A percentile compares a stretch with the other conserved stretches of the same genome.
Conservation (phyloP, 2,888 invertebrate genomes). For the Volucella inanis region DNA sequence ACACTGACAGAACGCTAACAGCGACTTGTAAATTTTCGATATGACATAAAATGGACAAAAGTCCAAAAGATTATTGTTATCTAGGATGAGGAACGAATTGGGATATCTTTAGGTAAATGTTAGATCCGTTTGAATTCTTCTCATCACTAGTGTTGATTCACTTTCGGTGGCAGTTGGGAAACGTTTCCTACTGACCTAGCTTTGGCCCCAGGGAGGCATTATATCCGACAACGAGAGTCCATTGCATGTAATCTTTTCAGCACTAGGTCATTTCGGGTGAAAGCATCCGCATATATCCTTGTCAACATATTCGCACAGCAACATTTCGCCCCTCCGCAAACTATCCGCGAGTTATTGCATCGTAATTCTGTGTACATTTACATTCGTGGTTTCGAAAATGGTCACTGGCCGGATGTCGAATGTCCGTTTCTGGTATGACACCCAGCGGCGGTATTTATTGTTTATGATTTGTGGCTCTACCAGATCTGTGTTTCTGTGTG, state of each 20-base stretch:
- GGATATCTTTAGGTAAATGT: too few relatives aligned
- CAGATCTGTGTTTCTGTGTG: conserved; percentile 24
- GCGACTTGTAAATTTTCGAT: too few relatives aligned
- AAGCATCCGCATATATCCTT: conserved; percentile 46
- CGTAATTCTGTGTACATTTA: conserved; percentile 40
- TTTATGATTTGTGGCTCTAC: conserved; percentile 67
- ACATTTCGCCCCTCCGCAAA: conserved; percentile 9
- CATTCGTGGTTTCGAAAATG: conserved; percentile 36
- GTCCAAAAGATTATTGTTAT: too few relatives aligned
- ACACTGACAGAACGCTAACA: too few relatives aligned
- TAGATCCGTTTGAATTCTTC: not conserved
- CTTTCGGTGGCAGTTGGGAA: not conserved
- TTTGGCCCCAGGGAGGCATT: not conserved
- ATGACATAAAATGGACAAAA: too few relatives aligned
- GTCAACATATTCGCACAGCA: conserved; percentile 43
- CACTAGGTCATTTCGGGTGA: conserved; percentile 57
- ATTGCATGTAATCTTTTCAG: conserved; percentile 39
- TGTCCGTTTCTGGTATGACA: conserved; percentile 55
- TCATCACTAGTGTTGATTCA: conserved; percentile 4
- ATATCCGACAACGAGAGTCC: conserved; percentile 23
- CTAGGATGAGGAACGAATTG: too few relatives aligned
- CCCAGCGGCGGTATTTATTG: conserved; percentile 66
- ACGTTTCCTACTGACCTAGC: conserved; percentile 27
- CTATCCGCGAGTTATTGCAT: conserved; percentile 58
- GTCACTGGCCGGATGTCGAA: conserved; percentile 54